Evolutionary conservation across 2,888 invertebrate species (phyloP), one percentile per base, ranked within the genome.

Genomic region (Cerastoderma edule): DNA sequence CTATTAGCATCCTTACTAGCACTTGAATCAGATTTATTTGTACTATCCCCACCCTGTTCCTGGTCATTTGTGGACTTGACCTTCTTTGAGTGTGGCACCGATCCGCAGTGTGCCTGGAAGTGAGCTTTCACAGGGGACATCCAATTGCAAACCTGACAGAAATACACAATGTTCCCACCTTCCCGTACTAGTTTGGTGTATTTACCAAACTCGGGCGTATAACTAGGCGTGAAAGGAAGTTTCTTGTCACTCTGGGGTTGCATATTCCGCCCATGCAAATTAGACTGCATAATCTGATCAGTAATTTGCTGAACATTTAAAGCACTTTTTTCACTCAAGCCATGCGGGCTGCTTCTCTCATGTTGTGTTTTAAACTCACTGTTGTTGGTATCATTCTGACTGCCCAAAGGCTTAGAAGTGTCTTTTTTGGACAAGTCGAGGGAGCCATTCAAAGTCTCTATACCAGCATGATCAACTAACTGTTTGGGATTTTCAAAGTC

Each of bases 61-160:
- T 75, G 74, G 10, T 75, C 72, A 28, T 83, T 83, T 10, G 85
- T 86, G 13, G 72, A 63, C 19, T 78, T 71, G 3, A 87, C 86
- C 70, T 86, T 85, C 28, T 50, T 76, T 57, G 80, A 79, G 75
- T 89, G 88, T 32, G 79, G 66, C 8, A 78, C 68, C 32, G 82
- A 78, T 28, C 81, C 80, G 68, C 88, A 87, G 65, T 88, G 89
- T 28, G 74, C 80, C 50, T 86, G 83, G 71, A 89, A 89, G n/a
- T 84, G 84, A 27, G 86, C 74, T 66, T 87, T 86, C 6, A 87
- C 84, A 54, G 87, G 88, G 39, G 87, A 86, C 72, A 88, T 89
- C 84, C 85, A 87, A 72, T 89, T 89, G 75, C 89, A 89, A 22
- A 87, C 85, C 68, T 89, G 89, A 76, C 89, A 89, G 68, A 89